These are phyloP conservation scores for Pterostichus niger DNA, from an alignment of 2,888 invertebrate genomes.

Conservation along the genomic window DNA sequence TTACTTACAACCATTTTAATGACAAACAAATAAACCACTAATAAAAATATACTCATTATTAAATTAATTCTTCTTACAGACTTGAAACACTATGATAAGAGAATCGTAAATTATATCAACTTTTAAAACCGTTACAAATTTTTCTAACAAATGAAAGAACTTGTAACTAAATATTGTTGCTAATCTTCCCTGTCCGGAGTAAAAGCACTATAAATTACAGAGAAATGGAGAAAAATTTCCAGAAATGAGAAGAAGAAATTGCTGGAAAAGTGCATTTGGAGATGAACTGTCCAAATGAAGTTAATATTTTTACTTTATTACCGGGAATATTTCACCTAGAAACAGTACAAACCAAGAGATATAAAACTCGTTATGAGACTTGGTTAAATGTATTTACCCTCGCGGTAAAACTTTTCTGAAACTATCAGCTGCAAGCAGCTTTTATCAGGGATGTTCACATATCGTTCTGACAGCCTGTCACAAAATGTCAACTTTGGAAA, in stretches of 20 bases:
- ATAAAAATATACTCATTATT: constrained; percentile 38
- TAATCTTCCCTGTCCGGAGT: constrained; percentile 47
- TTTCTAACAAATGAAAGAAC: constrained; percentile 20
- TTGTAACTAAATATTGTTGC: constrained; percentile 35
- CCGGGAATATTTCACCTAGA: constrained; percentile 29
- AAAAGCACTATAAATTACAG: constrained; percentile 42
- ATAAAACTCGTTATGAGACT: constrained; percentile 54
- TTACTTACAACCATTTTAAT: constrained; percentile 48
- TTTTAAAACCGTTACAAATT: constrained; percentile 17
- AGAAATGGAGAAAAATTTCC: constrained; percentile 33
- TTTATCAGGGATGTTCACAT: constrained; percentile 51
- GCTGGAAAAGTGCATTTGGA: constrained; percentile 40
- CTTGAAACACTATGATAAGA: neutral
- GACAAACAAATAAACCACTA: constrained; percentile 52
- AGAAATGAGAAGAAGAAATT: constrained; percentile 54
- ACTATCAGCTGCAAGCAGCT: constrained; percentile 53
- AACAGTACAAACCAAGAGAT: constrained; percentile 20
- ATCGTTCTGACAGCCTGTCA: constrained; percentile 60
- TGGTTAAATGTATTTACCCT: constrained; percentile 25
- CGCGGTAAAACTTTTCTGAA: constrained; percentile 35
- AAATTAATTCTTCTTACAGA: constrained; percentile 32
- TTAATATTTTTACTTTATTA: constrained; percentile 51
- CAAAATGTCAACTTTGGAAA: constrained; percentile 59
- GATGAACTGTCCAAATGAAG: constrained; percentile 61
- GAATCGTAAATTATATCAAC: constrained; percentile 20